phyloP scores from a whole-genome alignment of 2,797 vertebrate genomes.

The Amblyraja radiata region DNA sequence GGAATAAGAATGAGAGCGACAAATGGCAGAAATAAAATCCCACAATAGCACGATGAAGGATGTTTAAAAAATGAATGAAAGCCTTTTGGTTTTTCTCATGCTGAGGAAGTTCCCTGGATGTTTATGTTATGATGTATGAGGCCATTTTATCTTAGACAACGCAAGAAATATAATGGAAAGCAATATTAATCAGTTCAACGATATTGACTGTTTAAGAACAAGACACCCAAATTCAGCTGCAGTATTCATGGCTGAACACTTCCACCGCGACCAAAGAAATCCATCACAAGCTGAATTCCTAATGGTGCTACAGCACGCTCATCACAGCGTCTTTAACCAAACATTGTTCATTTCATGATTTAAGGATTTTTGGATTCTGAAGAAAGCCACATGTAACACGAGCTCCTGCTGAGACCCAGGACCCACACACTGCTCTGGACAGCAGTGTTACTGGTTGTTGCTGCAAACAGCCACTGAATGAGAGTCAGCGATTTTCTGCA shows the following conservation, averaged over 20 bases:
- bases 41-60: no score
- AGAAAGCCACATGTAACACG: neutral
- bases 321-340: neutral
- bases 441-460: neutral
- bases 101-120: no score
- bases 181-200: neutral
- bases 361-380: neutral
- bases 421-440: neutral
- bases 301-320: neutral
- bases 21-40: no score
- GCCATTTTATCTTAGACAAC: neutral
- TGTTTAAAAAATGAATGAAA: no score
- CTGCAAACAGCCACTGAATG: neutral
- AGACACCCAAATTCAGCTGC: neutral
- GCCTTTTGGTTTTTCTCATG: no score
- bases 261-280: neutral
- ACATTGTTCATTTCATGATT: neutral
- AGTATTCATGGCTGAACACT: neutral
- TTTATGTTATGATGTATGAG: neutral
- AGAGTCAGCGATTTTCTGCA: neutral
- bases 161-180: neutral
- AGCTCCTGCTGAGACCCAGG: neutral
- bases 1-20: no score
- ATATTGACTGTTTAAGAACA: neutral
- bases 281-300: neutral